phyloP scores from a whole-genome alignment of 2,888 invertebrate species.

The Ethmia dodecea region DNA sequence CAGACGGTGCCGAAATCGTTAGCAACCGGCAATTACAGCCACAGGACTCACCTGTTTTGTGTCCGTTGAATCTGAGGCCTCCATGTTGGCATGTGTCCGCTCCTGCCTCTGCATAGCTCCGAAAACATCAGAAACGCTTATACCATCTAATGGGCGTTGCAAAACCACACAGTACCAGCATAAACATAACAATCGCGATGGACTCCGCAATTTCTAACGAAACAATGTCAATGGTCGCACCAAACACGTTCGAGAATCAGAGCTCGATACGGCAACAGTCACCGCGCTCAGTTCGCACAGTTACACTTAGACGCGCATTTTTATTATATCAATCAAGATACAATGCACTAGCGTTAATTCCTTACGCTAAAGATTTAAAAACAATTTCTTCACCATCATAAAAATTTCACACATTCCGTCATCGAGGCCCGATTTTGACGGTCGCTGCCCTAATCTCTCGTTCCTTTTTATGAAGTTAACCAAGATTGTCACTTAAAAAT shows the following conservation, averaged over 20 bases:
- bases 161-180: slow-evolving; percentile 55
- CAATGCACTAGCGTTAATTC: slow-evolving; percentile 40
- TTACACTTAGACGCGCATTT: slow-evolving; percentile 40
- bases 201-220: slow-evolving; percentile 60
- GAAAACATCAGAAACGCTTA: slow-evolving; percentile 73
- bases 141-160: slow-evolving; percentile 51
- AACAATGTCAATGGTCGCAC: slow-evolving; percentile 73
- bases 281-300: slow-evolving; percentile 22
- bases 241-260: slow-evolving; percentile 44
- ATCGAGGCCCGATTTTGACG: slow-evolving; percentile 70
- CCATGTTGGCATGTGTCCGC: slow-evolving; percentile 78
- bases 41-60: slow-evolving; percentile 79
- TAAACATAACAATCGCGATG: slow-evolving; percentile 72
- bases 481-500: no score
- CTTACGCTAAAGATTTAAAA: slow-evolving; percentile 42
- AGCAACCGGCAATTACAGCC: slow-evolving; percentile 62
- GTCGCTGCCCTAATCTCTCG: slow-evolving; percentile 60
- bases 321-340: slow-evolving; percentile 30
- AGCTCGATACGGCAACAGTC: slow-evolving; percentile 30
- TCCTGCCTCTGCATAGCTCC: slow-evolving; percentile 69
- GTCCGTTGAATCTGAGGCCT: slow-evolving; percentile 79
- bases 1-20: slow-evolving; percentile 43
- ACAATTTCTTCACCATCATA: slow-evolving; percentile 73
- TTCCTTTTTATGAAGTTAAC: slow-evolving; percentile 45
- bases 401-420: slow-evolving; percentile 74